A percentile compares a stretch with the other conserved stretches of the same genome.
phyloP scores from a whole-genome alignment of 1,140 invertebrate genomes.

The Neuroterus valhalla region DNA sequence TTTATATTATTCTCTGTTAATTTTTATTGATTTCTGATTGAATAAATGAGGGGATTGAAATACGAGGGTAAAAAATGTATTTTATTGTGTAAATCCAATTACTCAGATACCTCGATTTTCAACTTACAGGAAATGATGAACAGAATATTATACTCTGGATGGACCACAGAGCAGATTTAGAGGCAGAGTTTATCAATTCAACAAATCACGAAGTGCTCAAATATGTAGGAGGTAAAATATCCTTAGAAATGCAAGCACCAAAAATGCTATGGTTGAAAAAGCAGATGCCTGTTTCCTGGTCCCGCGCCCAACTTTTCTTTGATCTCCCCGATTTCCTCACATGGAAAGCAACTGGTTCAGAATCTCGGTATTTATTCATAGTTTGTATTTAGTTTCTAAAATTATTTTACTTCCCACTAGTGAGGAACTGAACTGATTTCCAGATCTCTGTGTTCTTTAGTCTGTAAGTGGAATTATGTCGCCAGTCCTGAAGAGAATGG shows the following conservation, averaged over 20 bases:
- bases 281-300: slow-evolving; percentile 83
- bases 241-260: slow-evolving; percentile 95
- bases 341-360: slow-evolving; percentile 89
- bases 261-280: slow-evolving; percentile 97
- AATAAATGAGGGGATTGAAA: no score
- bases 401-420: slow-evolving; percentile 34
- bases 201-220: slow-evolving; percentile 85
- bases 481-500: slow-evolving; percentile 76
- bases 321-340: slow-evolving; percentile 96
- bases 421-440: slow-evolving; percentile 45
- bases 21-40: no score
- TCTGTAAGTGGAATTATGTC: slow-evolving; percentile 97
- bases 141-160: slow-evolving; percentile 97
- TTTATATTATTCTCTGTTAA: no score
- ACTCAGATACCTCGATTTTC: slow-evolving; percentile 11
- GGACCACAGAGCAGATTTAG: slow-evolving; percentile 92
- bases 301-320: slow-evolving; percentile 85
- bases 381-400: slow-evolving; percentile 35
- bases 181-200: slow-evolving; percentile 89
- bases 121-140: slow-evolving; percentile 76
- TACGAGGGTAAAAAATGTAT: neutral
- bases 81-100: neutral
- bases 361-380: slow-evolving; percentile 77
- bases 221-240: slow-evolving; percentile 93
- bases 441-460: slow-evolving; percentile 92